Base-by-base conservation (phyloP, 1,140 invertebrate genomes). In the Drosophila funebris region DNA sequence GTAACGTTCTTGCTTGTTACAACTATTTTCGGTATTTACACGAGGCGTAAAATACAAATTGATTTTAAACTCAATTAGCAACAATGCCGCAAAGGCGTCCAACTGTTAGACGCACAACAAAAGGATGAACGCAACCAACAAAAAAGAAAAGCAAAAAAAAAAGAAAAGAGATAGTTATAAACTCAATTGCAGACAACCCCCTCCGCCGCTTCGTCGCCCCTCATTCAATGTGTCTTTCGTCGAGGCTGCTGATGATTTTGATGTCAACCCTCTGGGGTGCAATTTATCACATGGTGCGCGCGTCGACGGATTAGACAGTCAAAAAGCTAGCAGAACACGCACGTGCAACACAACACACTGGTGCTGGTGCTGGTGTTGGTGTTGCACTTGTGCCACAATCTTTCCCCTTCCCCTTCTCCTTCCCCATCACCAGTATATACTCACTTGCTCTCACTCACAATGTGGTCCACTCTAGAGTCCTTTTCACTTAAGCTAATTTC, bases 1-100 rank as follows among this genome's bases (percentile, higher is more conserved):
- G n/a, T n/a, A n/a, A n/a, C n/a, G n/a, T n/a, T n/a, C n/a, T n/a
- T n/a, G n/a, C n/a, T n/a, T n/a, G n/a, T n/a, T n/a, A n/a, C n/a
- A n/a, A n/a, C 33, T 2, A 31, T 24, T 50, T 67, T 41, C 9
- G 9, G 14, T 14, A 18, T 5, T 41, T 39, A 3, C 29, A 50
- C 22, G 36, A 54, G 58, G 66, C 60, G 58, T 83, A 61, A 90
- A 83, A 83, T 88, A 76, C 82, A 90, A 91, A 91, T 91, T 91
- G 91, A 91, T 92, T 91, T 90, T 92, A 90, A 90, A 91, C 89
- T 91, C 87, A 90, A 91, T 92, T 91, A 91, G 90, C 85, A 91
- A 82, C 75, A 78, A 78, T 60, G 39, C 70, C n/a, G 6, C 33
- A 37, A 31, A 68, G 73, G 57, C 68, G 53, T 77, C 62, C 70